Evolutionary conservation across 2,113 vertebrate genomes (phyloP), one percentile per base, ranked within the genome.

Genomic region (Platysteira castanea): DNA sequence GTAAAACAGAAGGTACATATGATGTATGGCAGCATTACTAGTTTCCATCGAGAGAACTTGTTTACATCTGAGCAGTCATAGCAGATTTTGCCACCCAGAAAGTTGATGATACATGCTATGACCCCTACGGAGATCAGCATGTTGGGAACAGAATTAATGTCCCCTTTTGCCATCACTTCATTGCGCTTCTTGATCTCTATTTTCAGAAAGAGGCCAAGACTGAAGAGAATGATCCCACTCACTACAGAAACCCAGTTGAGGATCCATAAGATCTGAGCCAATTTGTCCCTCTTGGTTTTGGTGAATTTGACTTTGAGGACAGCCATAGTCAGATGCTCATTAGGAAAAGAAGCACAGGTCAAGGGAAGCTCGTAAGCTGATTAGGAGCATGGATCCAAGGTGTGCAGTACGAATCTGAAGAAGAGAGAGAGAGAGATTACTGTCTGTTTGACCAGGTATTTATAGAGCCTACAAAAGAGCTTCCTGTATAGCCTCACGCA

Each of bases 181-280:
- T 88, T 97, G 41, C 98, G 98, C 90, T 99, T 99, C 96, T 98
- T 98, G 90, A 99, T 97, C 95, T 99, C 98, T 92, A 98, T 98
- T 96, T 99, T 99, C 77, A 99, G 97, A 80, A 98, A 99, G 85
- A 99, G 96, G 35, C 99, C 99, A 53, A 99, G 94, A 69, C 98
- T 98, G 96, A 99, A 98, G 44, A 99, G 97, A 92, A 99, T 95
- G 86, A 97, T 92, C 31, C 98, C 98, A 0, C 98, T 98, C 79
- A 98, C 95, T 60, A 99, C 98, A 3, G 98, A 99, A 88, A 99
- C 94, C 98, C 99, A 99, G 97, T 99, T 99, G 74, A 99, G 97
- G 91, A 99, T 98, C 98, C 99, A 99, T 42, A 99, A 97, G 67
- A 99, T 97, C 96, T 99, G 99, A 91, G 98, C 99, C 92, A 99